Conservation (phyloP, 2,113 vertebrate species). For the Calypte anna region DNA sequence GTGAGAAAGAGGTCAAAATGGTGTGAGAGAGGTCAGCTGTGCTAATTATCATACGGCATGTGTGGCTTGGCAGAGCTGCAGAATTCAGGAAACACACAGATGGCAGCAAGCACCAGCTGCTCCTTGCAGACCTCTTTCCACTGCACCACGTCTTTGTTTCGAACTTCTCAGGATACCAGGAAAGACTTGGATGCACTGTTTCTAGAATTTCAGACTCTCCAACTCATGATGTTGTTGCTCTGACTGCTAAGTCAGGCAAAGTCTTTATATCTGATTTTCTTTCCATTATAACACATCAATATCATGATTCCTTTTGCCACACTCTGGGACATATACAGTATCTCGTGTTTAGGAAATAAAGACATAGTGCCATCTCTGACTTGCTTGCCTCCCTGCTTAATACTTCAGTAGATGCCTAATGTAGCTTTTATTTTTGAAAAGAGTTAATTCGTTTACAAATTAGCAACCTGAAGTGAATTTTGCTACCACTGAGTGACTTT, state of each 20-base stretch:
- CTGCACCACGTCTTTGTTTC: neutral
- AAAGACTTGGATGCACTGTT: neutral
- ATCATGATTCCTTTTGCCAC: neutral
- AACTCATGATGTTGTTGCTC: neutral
- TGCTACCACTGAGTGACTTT: constrained; percentile 10
- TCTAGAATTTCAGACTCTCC: neutral
- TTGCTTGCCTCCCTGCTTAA: neutral
- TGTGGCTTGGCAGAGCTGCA: neutral
- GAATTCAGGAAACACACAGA: neutral
- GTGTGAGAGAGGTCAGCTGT: neutral
- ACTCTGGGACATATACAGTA: neutral
- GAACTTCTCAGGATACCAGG: neutral
- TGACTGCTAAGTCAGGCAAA: neutral
- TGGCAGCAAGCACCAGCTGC: neutral
- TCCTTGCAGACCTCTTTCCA: neutral
- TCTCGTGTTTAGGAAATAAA: neutral
- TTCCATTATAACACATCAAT: neutral
- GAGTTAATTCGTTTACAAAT: constrained; percentile 47
- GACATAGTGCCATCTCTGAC: neutral
- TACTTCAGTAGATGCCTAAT: constrained; percentile 28
- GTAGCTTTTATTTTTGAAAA: constrained; percentile 11
- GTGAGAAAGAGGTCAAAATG: neutral
- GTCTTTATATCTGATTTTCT: neutral
- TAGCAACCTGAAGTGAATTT: constrained; percentile 52
- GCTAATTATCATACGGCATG: neutral